Percentiles rank a stretch among this genome's conserved stretches.
Conservation (phyloP, 2,888 invertebrate species). For the Linyphia triangularis region DNA sequence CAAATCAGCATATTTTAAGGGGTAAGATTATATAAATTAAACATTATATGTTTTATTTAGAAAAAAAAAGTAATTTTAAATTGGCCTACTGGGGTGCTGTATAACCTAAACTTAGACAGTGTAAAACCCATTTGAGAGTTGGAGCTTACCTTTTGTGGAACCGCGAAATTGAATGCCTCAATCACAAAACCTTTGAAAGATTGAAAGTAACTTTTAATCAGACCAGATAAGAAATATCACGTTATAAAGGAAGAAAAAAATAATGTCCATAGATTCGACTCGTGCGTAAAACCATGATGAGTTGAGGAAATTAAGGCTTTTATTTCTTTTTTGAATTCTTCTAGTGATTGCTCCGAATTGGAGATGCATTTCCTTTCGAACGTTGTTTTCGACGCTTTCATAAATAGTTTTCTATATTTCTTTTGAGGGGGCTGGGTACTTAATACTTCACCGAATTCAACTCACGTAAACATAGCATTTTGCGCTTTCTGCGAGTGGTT, state of each 20-base stretch:
- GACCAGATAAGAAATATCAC: conserved; percentile 22
- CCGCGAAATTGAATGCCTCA: conserved; percentile 16
- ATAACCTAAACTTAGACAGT: too few species aligned
- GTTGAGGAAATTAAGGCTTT: conserved; percentile 53
- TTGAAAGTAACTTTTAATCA: conserved; percentile 42
- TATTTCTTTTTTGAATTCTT: conserved; percentile 24
- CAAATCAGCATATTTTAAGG: too few species aligned
- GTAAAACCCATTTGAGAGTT: too few species aligned
- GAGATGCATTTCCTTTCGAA: conserved; percentile 59
- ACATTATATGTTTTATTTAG: too few species aligned
- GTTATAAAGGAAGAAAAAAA: conserved; percentile 13
- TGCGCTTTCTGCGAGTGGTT: conserved; percentile 39
- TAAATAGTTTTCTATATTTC: conserved; percentile 57
- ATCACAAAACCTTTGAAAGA: conserved; percentile 15
- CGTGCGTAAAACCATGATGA: conserved; percentile 59
- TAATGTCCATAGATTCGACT: conserved; percentile 35
- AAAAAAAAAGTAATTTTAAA: too few species aligned
- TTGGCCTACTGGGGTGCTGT: too few species aligned
- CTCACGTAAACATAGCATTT: conserved; percentile 67
- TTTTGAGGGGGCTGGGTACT: conserved; percentile 27
- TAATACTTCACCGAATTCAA: conserved; percentile 38
- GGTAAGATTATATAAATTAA: too few species aligned
- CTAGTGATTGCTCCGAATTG: conserved; percentile 48
- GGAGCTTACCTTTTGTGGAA: not conserved
- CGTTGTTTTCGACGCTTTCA: conserved; percentile 60